Base-by-base conservation (phyloP, 2,797 vertebrate species). In the Hydrophis major region DNA sequence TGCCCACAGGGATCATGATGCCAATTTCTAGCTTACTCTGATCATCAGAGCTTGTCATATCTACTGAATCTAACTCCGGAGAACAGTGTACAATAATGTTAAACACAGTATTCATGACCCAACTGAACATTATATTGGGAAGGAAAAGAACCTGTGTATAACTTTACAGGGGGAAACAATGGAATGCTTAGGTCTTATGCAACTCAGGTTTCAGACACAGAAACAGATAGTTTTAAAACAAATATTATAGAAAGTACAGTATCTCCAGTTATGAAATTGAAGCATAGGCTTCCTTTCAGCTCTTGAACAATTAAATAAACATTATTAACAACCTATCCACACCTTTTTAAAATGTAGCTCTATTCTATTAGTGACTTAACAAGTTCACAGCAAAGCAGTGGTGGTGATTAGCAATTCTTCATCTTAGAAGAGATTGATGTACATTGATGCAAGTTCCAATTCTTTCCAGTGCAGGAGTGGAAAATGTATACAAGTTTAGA, bases 351-450 rank as follows among this genome's bases (percentile, higher is more conserved):
- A 89, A 53, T 66, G 37, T 50, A 86, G 22, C 42, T 88, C 87
- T 92, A 59, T 87, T 91, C 3, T 13, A 7, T 14, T 14, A 69
- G 7, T 55, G 87, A 2, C 63, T 91, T 94, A 59, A 27, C 2
- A 89, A 86, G 87, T 92, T 94, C 89, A 69, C 22, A 86, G 69
- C 87, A 93, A 93, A 86, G 66, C 47, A 91, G 66, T 89, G 50
- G 47, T 90, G 59, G 28, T 86, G 69, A 90, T 94, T 83, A 92
- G 50, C 57, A 91, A 92, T 92, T 91, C 88, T 90, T 96, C 93
- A 87, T 63, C 3, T 88, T 91, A 83, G 14, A 89, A 94, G 57
- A 92, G 87, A 92, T 57, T 93, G 50, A 53, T 53, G 8, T 8
- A 92, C 92, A 90, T 57, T 0, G 25, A 4, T 87, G 5, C 12